Evolutionary conservation across 2,113 vertebrate genomes (phyloP), one percentile per base, ranked within the genome.

Genomic region (Thamnaconus septentrionalis): DNA sequence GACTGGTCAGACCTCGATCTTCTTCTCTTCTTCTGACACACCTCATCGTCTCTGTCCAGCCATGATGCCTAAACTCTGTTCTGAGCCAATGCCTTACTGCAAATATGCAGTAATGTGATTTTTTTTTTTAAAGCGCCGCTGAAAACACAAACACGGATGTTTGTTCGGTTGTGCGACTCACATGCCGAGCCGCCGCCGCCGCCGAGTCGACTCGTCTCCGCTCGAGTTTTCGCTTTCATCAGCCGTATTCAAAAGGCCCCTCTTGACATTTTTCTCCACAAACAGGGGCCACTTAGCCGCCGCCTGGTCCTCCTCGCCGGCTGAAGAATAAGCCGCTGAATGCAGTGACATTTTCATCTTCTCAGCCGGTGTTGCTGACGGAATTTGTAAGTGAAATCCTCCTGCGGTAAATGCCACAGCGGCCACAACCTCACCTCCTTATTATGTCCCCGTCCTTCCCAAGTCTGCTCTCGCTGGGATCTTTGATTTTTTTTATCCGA

Each of bases 201-300:
- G 18, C 18, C 1, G 18, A 31, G 18, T 56, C 39, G 53, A 11
- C 47, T 47, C 58, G 74, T 64, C 70, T 73, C 70, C 45, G 52
- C 56, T 68, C 54, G 48, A 77, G 78, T 53, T 59, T 72, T 63
- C 3, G 2, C 59, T 78, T 78, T 76, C 64, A 82, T 74, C 54
- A 69, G 71, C 53, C 56, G 55, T 63, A 71, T 80, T 74, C 62
- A 69, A 57, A 83, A 52, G 65, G 7, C 55, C 18, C 64, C 84
- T 69, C 70, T 81, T 87, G 79, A 85, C 84, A 87, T 84, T 87
- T 86, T 76, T 62, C 73, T 50, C 70, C 53, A 57, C 71, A 69
- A 68, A 74, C 69, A 66, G 58, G 61, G 40, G 80, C 63, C 64
- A 31, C 71, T 69, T 53, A 12, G 8, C 44, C 40, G 31, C 45